These are phyloP conservation scores for Lithophane socia DNA, from an alignment of 2,888 invertebrate species.

Conservation along the genomic window DNA sequence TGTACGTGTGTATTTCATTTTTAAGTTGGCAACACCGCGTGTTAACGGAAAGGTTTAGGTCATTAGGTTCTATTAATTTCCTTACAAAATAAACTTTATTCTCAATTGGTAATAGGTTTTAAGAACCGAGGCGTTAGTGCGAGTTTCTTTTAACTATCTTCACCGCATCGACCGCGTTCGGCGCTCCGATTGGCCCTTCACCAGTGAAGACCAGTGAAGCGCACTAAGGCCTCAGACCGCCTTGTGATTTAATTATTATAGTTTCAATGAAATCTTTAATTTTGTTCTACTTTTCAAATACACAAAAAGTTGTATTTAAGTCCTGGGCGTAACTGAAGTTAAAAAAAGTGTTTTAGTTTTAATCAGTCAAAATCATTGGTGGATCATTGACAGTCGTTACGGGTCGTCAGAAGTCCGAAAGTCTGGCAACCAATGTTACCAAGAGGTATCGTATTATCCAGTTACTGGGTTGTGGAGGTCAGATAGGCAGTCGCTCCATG, in stretches of 20 bases:
- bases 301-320: too few species aligned
- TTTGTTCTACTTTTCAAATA: not conserved
- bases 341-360: conserved; percentile 16
- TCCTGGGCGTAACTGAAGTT: not conserved
- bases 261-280: not conserved
- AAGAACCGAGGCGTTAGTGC: too few species aligned
- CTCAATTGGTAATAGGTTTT: not conserved
- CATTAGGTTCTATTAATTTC: conserved; percentile 31
- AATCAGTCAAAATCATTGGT: conserved; percentile 32
- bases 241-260: not conserved
- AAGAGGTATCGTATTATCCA: too few species aligned
- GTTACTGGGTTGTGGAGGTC: too few species aligned
- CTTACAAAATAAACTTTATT: not conserved
- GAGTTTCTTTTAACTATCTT: too few species aligned
- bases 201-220: too few species aligned
- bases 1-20: conserved; percentile 58
- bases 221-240: not conserved
- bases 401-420: too few species aligned
- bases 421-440: too few species aligned
- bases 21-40: conserved; percentile 52
- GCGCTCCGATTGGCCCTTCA: too few species aligned
- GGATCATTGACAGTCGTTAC: too few species aligned
- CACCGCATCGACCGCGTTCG: too few species aligned
- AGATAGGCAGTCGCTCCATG: too few species aligned
- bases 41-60: conserved; percentile 29